phyloP scores from a whole-genome alignment of 2,888 invertebrate genomes.

The Zootermopsis nevadensis region DNA sequence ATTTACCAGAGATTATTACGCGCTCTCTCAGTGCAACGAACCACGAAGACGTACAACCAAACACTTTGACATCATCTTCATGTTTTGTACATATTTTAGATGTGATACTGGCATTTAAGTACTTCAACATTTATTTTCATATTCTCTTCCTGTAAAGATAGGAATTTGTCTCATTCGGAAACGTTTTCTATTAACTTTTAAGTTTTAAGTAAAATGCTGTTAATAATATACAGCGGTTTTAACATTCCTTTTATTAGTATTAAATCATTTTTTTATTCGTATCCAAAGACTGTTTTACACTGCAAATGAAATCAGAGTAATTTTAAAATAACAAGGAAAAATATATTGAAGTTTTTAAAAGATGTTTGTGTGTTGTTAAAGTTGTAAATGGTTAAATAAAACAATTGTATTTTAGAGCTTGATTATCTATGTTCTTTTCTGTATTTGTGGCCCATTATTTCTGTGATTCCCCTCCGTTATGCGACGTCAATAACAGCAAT shows the following conservation, averaged over 20 bases:
- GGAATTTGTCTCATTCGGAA: background rate
- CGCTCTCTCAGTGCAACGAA: background rate
- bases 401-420: conserved; percentile 55
- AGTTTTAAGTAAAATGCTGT: background rate
- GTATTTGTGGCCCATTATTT: background rate
- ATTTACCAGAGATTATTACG: background rate
- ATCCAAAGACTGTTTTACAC: conserved; percentile 25
- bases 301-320: background rate
- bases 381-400: conserved; percentile 62
- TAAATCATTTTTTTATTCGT: background rate
- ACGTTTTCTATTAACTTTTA: background rate
- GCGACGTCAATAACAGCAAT: too few relatives aligned
- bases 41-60: background rate
- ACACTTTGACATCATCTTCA: background rate
- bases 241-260: conserved; percentile 6
- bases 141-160: background rate
- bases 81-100: background rate
- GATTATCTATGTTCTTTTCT: background rate
- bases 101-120: background rate
- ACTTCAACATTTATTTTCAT: background rate
- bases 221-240: background rate
- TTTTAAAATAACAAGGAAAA: background rate
- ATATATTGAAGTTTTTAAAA: conserved; percentile 56
- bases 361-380: conserved; percentile 64
- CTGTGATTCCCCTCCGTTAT: too few relatives aligned